phyloP scores from a whole-genome alignment of 1,140 invertebrate species.

The Proctacanthus coquilletti region DNA sequence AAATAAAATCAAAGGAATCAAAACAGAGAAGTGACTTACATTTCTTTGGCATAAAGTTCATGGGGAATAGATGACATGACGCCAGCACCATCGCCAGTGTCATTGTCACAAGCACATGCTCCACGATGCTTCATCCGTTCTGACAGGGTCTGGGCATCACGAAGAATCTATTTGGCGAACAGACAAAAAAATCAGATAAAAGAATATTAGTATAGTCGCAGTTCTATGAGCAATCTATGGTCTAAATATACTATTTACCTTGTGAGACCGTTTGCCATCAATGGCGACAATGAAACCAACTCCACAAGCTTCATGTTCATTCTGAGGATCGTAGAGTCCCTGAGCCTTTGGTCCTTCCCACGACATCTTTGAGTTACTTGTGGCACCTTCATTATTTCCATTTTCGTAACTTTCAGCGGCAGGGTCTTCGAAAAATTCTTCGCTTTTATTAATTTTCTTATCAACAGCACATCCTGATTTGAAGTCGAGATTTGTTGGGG shows the following conservation, averaged over 20 bases:
- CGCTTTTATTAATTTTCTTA: constrained; percentile 14
- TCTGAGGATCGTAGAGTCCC: constrained; percentile 86
- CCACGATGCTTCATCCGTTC: constrained; percentile 97
- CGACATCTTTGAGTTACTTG: constrained; percentile 28
- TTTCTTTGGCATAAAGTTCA: constrained; percentile 69
- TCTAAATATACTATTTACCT: constrained; percentile 42
- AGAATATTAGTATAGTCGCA: neutral
- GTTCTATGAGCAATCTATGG: neutral
- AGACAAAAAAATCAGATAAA: constrained; percentile 10
- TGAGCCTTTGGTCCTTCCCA: constrained; percentile 47
- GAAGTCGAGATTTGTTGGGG: constrained; percentile 30
- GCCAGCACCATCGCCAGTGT: constrained; percentile 96
- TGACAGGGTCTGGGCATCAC: constrained; percentile 85
- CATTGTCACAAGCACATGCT: constrained; percentile 96
- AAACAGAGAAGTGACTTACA: no score
- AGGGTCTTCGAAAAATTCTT: no score
- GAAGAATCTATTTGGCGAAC: constrained; percentile 80
- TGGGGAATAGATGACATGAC: constrained; percentile 93
- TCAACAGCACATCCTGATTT: constrained; percentile 29
- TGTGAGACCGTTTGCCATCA: constrained; percentile 81
- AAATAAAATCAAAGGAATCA: no score
- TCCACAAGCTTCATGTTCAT: constrained; percentile 93
- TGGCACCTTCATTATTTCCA: constrained; percentile 1
- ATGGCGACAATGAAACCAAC: constrained; percentile 98
- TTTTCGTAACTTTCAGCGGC: neutral